These are phyloP conservation scores for Perithous albicinctus DNA, from an alignment of 2,888 invertebrate species.

Conservation along the genomic window DNA sequence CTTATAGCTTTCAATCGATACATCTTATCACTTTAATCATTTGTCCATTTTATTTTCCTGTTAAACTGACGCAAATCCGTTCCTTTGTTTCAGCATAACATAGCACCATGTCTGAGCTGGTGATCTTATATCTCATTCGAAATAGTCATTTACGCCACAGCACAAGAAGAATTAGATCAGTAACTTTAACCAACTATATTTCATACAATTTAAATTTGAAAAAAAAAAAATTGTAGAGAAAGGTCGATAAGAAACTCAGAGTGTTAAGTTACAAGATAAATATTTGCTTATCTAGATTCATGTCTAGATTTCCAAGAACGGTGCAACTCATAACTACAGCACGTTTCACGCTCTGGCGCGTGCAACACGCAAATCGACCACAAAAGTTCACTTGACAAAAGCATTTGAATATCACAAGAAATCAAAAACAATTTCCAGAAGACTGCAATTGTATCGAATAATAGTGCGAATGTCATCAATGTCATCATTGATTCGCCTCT, in stretches of 20 bases:
- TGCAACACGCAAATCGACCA: not conserved
- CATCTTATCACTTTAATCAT: not conserved
- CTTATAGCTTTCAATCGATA: not conserved
- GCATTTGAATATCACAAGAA: slow-evolving; percentile 13
- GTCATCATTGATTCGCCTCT: not conserved
- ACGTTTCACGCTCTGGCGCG: not conserved
- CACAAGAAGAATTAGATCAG: not conserved
- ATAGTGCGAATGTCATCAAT: not conserved
- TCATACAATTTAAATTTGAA: not conserved
- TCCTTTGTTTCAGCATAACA: no score
- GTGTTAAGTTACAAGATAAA: not conserved
- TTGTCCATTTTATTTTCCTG: not conserved
- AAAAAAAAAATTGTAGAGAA: not conserved
- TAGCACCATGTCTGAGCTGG: no score
- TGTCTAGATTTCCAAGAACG: not conserved
- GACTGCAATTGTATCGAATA: not conserved
- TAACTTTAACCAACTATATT: not conserved
- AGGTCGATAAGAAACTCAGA: no score
- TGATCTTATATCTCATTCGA: not conserved
- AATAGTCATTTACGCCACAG: not conserved
- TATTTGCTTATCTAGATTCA: not conserved
- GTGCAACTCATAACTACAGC: not conserved
- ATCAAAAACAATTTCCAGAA: slow-evolving; percentile 25
- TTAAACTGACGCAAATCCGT: not conserved
- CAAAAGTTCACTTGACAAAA: not conserved